Percentiles rank a stretch among this genome's conserved stretches.
These are phyloP conservation scores for Urechis unicinctus DNA, from an alignment of 2,888 invertebrate species.

Conservation along the genomic window DNA sequence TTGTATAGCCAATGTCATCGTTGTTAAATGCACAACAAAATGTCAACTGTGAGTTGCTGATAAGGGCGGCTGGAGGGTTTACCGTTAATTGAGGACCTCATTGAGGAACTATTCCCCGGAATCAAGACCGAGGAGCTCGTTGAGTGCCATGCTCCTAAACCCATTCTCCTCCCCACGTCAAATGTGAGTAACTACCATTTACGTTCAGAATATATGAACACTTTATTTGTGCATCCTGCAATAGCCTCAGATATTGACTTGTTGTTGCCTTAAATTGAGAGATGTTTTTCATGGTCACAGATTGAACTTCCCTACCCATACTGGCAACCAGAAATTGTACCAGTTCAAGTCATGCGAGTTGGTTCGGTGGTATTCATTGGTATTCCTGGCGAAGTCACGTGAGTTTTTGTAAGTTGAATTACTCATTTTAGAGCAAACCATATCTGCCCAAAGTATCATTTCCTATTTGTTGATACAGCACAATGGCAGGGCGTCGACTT, in stretches of 20 bases:
- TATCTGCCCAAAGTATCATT: neutral
- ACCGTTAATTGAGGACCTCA: slow-evolving; percentile 5
- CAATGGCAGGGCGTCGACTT: slow-evolving; percentile 77
- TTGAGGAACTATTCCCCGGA: slow-evolving; percentile 2
- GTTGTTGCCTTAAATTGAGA: too few species aligned
- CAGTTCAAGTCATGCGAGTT: slow-evolving; percentile 70
- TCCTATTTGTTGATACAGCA: slow-evolving; percentile 49
- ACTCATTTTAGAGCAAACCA: too few species aligned
- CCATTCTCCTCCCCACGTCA: neutral
- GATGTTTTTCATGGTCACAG: slow-evolving; percentile 52
- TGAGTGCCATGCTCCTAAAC: neutral
- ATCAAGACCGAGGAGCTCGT: slow-evolving; percentile 58
- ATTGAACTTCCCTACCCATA: slow-evolving; percentile 70
- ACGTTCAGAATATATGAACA: neutral
- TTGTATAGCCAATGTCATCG: too few species aligned
- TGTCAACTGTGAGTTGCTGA: too few species aligned
- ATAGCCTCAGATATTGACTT: too few species aligned
- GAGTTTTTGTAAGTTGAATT: too few species aligned
- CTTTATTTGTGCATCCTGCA: too few species aligned
- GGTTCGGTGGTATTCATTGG: slow-evolving; percentile 63
- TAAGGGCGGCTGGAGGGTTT: slow-evolving; percentile 12
- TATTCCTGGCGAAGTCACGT: slow-evolving; percentile 87
- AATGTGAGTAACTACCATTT: neutral
- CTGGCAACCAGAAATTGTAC: slow-evolving; percentile 83
- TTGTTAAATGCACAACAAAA: too few species aligned